Base-by-base conservation (phyloP, 2,888 invertebrate species). In the Eledona agricola region DNA sequence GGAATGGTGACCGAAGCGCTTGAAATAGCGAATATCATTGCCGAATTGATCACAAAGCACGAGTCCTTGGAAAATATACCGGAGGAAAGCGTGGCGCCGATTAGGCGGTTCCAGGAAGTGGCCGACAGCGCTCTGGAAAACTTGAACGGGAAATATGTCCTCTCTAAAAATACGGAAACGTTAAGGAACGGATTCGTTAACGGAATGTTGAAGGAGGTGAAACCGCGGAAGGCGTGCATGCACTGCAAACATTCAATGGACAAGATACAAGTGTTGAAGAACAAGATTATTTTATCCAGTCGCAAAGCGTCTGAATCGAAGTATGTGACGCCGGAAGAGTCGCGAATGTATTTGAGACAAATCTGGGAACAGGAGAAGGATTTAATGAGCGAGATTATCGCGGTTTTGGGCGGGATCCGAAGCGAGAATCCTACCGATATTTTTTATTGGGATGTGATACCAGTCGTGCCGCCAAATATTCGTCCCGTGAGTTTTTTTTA, bases 401-500 rank as follows among this genome's bases (percentile, higher is more conserved):
- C 93, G 0, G 79, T 89, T 29, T 74, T 94, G 0, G 78, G 76
- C 54, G 66, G 76, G 51, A 66, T 82, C 2, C 74, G 77, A 4
- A 61, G 70, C 0, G 77, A 80, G 47, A 76, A 83, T 62, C 86
- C 92, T 0, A 88, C 90, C 0, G 93, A 98, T 76, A 73, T 89
- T 43, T 90, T 98, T 72, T 99, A 96, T 71, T 83, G 93, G 73
- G 87, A 92, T 59, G 78, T 87, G 0, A 72, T 99, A 10, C 86
- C 91, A 2, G 96, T 99, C 0, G 81, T 93, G 10, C 96, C 99
- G 0, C 86, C 92, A 0, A 87, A 86, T 70, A 87, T 90, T 4
- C 81, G 99, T 62, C 98, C 98, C 83, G 80, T 70, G 80, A 63
- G 66, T 64, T 19, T 12, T 12, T 53, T 3, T 16, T 43, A 12